phyloP scores from a whole-genome alignment of 2,113 vertebrate species.

The Thomomys bottae region DNA sequence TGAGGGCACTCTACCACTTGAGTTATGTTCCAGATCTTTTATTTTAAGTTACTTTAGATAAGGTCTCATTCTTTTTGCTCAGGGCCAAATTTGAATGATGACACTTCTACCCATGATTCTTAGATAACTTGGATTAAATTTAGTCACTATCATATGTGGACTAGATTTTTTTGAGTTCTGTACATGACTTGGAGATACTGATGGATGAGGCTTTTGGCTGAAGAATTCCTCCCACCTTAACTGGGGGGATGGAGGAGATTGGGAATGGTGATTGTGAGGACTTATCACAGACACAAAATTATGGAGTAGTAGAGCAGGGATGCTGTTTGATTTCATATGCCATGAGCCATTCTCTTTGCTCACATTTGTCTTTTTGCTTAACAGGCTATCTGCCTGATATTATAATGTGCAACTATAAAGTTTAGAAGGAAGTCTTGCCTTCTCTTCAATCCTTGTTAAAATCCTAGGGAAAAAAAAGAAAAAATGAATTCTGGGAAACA shows the following conservation, averaged over 20 bases:
- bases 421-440: background rate
- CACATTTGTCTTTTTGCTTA: background rate
- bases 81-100: too few relatives aligned
- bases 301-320: background rate
- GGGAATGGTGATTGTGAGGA: rapidly evolving
- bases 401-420: background rate
- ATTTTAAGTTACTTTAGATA: too few relatives aligned
- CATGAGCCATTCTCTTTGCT: background rate
- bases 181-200: background rate
- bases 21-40: too few relatives aligned
- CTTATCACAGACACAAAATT: background rate
- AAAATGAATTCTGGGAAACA: background rate
- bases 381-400: background rate
- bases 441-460: background rate
- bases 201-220: background rate
- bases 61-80: too few relatives aligned
- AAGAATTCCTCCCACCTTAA: background rate
- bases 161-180: background rate
- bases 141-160: too few relatives aligned
- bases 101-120: too few relatives aligned
- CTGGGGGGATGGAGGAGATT: background rate
- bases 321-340: background rate
- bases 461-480: background rate
- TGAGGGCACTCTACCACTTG: too few relatives aligned
- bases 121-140: too few relatives aligned